A percentile compares a stretch with the other conserved stretches of the same genome.
These are phyloP conservation scores for Tricholaema leucomelas DNA, from an alignment of 2,113 vertebrate species.

Conservation along the genomic window DNA sequence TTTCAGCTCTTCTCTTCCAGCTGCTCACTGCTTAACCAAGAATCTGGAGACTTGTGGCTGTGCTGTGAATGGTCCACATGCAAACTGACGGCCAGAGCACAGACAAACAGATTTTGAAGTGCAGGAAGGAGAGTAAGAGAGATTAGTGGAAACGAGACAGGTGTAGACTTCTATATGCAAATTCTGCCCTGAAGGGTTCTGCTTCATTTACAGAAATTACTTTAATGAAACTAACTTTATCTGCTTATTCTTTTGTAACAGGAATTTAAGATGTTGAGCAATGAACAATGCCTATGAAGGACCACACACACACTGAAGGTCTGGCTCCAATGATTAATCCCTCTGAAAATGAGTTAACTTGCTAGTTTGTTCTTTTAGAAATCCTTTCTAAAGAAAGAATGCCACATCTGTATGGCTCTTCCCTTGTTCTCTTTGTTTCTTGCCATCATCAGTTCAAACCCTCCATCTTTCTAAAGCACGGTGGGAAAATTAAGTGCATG, in stretches of 20 bases:
- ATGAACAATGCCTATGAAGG: neutral
- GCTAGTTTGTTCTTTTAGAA: neutral
- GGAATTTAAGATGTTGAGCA: neutral
- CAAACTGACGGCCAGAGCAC: neutral
- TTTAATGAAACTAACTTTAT: neutral
- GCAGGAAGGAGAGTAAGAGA: neutral
- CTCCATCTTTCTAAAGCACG: neutral
- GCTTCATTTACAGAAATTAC: neutral
- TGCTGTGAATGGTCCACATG: neutral
- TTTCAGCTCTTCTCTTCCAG: neutral
- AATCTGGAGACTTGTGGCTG: neutral
- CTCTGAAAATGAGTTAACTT: neutral
- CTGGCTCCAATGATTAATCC: neutral
- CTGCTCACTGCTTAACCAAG: neutral
- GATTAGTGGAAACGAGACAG: neutral
- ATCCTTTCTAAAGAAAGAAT: neutral
- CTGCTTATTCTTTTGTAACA: neutral
- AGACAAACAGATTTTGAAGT: neutral
- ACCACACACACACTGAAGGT: neutral
- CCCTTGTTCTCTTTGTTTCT: neutral
- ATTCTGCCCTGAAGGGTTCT: neutral
- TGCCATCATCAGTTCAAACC: neutral
- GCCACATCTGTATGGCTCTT: neutral
- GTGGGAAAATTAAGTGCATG: neutral
- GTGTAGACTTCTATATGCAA: neutral